Percentiles rank a stretch among this genome's conserved stretches.
phyloP scores from a whole-genome alignment of 37 sponge, comb jelly and placozoan genomes.

The Lycopodina hypogea region DNA sequence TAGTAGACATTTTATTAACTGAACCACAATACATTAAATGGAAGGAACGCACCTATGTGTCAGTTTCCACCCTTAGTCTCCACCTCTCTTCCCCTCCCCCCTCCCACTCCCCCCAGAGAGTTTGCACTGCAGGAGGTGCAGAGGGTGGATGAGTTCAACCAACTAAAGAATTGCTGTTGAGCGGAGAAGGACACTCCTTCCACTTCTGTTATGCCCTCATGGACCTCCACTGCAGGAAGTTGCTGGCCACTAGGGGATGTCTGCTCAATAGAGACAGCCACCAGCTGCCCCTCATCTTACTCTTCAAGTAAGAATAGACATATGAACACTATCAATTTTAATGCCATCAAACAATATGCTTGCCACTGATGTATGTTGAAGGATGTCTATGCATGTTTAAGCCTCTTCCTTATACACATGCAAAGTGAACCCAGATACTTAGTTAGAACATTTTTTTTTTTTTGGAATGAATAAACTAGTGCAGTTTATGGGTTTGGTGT shows the following conservation, averaged over 20 bases:
- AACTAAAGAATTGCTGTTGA: constrained; percentile 89
- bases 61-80: no score
- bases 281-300: constrained; percentile 59
- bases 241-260: constrained; percentile 33
- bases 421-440: no score
- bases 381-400: neutral
- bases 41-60: no score
- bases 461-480: no score
- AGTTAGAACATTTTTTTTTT: no score
- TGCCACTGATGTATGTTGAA: neutral
- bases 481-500: no score
- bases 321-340: neutral
- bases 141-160: constrained; percentile 93
- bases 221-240: constrained; percentile 79
- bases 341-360: neutral
- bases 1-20: no score
- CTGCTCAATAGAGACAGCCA: constrained; percentile 41
- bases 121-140: constrained; percentile 91
- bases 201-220: constrained; percentile 71
- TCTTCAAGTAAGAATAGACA: constrained; percentile 32
- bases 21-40: no score
- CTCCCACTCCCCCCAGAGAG: constrained; percentile 17
- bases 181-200: constrained; percentile 84
- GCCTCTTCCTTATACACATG: no score
- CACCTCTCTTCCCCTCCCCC: no score